Evolutionary conservation across 2,888 invertebrate species (phyloP).

Genomic region (Habrosyne pyritoides): DNA sequence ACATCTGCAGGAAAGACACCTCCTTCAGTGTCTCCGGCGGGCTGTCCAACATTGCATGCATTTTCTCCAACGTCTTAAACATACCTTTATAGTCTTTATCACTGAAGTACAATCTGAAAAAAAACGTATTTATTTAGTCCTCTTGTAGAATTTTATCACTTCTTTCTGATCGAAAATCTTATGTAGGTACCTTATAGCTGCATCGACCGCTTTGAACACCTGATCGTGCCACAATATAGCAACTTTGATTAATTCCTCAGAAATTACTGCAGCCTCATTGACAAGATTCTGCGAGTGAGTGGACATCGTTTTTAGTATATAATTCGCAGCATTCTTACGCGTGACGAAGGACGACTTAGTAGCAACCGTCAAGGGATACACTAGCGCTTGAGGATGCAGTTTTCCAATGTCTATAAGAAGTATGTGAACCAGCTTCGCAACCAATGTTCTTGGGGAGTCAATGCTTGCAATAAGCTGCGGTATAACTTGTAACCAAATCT

Average conservation of each 20-base stretch:
- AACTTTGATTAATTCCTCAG: slow-evolving; percentile 97
- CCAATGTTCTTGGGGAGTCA: slow-evolving; percentile 94
- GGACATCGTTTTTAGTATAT: slow-evolving; percentile 96
- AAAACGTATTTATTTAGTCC: neutral
- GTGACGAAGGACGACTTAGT: slow-evolving; percentile 95
- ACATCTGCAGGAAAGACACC: slow-evolving; percentile 98
- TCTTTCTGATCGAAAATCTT: slow-evolving; percentile 9
- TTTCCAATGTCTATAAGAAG: slow-evolving; percentile 98
- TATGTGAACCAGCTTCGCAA: slow-evolving; percentile 95
- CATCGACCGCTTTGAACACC: slow-evolving; percentile 91
- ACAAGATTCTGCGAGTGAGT: slow-evolving; percentile 96
- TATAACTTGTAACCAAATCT: slow-evolving; percentile 99
- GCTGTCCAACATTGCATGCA: slow-evolving; percentile 96
- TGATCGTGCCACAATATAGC: slow-evolving; percentile 99
- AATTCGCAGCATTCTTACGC: slow-evolving; percentile 95
- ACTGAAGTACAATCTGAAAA: slow-evolving; percentile 93
- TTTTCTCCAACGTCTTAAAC: slow-evolving; percentile 97
- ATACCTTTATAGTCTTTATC: slow-evolving; percentile 98
- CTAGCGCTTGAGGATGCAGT: slow-evolving; percentile 97
- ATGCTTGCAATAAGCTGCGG: slow-evolving; percentile 99
- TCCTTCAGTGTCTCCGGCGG: slow-evolving; percentile 98
- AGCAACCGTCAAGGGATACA: slow-evolving; percentile 98
- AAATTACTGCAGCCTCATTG: slow-evolving; percentile 96
- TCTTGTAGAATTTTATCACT: neutral
- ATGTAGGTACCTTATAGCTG: slow-evolving; percentile 88